Evolutionary conservation across 2,888 invertebrate genomes (phyloP), one percentile per base, ranked within the genome.

Genomic region (Yponomeuta evonymella): DNA sequence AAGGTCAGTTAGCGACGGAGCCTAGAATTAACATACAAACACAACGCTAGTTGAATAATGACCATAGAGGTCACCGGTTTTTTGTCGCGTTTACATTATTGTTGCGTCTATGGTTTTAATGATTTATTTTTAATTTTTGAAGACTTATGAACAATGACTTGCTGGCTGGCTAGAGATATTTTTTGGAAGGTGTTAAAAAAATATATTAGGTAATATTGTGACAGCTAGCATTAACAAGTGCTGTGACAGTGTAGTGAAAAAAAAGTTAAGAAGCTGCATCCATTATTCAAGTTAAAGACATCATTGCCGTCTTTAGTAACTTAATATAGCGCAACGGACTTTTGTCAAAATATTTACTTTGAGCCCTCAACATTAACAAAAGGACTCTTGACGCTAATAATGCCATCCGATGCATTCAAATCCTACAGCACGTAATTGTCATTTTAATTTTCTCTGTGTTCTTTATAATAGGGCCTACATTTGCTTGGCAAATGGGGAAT

Each of bases 271-370:
- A 58, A 58, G 51, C 51, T 58, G 71, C 63, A 70, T 65, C 65
- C 65, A 33, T 65, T 33, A 65, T 65, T 29, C 65, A 33, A 65
- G 33, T 65, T 29, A 67, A 67, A 11, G 36, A 58, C 51, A 58
- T 58, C 51, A 58, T 58, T 58, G 51, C 51, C 68, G 12, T 63
- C 82, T 79, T 83, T 82, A 85, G 88, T 87, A 87, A 88, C 86
- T 88, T 83, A 88, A 90, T 88, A 88, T 84, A 82, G 82, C 84
- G 85, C 86, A 86, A 89, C 83, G 84, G 83, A 85, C 83, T 87
- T 85, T 90, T 90, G 90, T 91, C 91, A 91, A 81, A 92, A 92
- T 90, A 92, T 92, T 92, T 92, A 89, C 90, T 88, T 85, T 51
- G 84, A 77, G 79, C 78, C 82, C 75, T 77, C 81, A 75, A 76